Percentiles rank a stretch among this genome's conserved stretches.
phyloP scores from a whole-genome alignment of 2,797 vertebrate genomes.

The Hydrolagus colliei region DNA sequence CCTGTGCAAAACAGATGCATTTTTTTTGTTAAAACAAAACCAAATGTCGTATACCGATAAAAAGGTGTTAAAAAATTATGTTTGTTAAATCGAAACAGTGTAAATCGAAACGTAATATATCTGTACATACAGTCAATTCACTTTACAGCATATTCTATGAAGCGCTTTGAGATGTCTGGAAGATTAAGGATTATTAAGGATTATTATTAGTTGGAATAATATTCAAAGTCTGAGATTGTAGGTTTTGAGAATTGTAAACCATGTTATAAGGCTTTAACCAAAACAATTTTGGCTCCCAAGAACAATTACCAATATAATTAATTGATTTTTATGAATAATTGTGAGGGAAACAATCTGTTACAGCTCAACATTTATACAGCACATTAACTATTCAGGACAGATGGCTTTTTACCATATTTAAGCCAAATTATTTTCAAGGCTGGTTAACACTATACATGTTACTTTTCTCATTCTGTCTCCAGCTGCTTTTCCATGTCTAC shows the following conservation, averaged over 20 bases:
- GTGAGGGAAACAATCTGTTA: not conserved
- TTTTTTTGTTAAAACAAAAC: too few species aligned
- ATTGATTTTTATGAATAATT: slow-evolving; percentile 14
- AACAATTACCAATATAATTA: not conserved
- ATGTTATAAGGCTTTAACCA: not conserved
- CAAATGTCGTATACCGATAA: too few species aligned
- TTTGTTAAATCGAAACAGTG: too few species aligned
- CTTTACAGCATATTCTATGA: too few species aligned
- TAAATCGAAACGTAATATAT: too few species aligned
- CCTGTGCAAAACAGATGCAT: too few species aligned
- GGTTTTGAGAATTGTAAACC: not conserved
- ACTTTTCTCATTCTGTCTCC: not conserved
- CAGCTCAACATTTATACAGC: slow-evolving; percentile 6
- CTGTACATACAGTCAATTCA: too few species aligned
- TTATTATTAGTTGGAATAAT: too few species aligned
- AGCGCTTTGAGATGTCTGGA: too few species aligned
- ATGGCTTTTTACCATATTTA: slow-evolving; percentile 11
- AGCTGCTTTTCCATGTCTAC: not conserved
- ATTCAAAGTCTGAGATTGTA: too few species aligned
- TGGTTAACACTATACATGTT: not conserved
- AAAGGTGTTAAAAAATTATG: too few species aligned
- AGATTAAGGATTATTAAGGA: too few species aligned
- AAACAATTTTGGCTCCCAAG: not conserved
- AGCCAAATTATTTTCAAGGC: slow-evolving; percentile 10
- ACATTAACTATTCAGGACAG: not conserved